Evolutionary conservation across 2,888 invertebrate species (phyloP).

Genomic region (Chouioia cunea): DNA sequence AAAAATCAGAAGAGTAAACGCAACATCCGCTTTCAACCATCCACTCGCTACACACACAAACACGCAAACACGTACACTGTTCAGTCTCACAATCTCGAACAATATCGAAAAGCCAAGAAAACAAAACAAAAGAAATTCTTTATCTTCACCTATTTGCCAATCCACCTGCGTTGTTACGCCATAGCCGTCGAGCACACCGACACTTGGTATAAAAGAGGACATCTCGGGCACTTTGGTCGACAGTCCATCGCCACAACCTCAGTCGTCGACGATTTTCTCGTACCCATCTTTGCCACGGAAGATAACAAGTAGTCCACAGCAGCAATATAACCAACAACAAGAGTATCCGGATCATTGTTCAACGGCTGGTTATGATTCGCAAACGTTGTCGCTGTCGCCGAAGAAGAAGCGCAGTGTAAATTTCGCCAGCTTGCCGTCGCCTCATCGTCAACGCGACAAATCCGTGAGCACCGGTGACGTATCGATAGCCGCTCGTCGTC

Average conservation of each 20-base stretch:
- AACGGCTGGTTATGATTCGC: conserved; percentile 57
- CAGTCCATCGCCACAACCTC: conserved; percentile 50
- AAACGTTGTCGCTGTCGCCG: conserved; percentile 51
- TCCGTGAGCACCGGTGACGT: conserved; percentile 44
- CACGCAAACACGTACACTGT: too few relatives aligned
- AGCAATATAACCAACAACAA: conserved; percentile 47
- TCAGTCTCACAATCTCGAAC: too few relatives aligned
- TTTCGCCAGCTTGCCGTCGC: conserved; percentile 58
- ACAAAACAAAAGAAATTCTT: too few relatives aligned
- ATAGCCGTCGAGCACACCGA: too few relatives aligned
- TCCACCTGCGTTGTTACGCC: too few relatives aligned
- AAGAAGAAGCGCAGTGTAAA: conserved; percentile 60
- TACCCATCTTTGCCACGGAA: conserved; percentile 15
- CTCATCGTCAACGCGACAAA: conserved; percentile 42
- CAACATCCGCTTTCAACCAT: too few relatives aligned
- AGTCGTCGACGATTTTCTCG: conserved; percentile 12
- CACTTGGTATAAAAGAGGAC: conserved; percentile 14
- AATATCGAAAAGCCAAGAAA: background rate
- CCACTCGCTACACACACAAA: too few relatives aligned
- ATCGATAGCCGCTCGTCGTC: conserved; percentile 9
- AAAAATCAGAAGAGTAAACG: background rate
- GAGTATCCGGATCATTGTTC: conserved; percentile 49
- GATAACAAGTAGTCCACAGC: conserved; percentile 33
- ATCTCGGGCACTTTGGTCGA: conserved; percentile 60
- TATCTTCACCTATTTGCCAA: too few relatives aligned